Base-by-base conservation (phyloP, 2,113 vertebrate species). In the Megaceryle maxima region DNA sequence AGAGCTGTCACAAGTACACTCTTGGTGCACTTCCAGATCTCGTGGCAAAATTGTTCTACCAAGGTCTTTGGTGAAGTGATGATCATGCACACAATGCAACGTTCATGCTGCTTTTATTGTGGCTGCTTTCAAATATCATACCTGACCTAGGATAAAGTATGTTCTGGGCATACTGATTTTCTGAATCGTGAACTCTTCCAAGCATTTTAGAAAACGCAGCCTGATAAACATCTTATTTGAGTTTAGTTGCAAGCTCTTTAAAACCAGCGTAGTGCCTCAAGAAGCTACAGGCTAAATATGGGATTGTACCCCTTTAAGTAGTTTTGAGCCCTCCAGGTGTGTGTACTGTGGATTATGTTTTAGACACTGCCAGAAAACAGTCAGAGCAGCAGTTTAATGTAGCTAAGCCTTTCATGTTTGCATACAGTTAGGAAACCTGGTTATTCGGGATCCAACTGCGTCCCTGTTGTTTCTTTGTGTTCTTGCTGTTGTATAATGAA, bases 371-470 rank as follows among this genome's bases (percentile, higher is more conserved):
- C 92, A 94, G 88, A 46, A 94, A 93, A 72, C 92, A 88, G 92
- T 67, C 48, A 88, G 53, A 90, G 73, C 76, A 92, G 94, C 76
- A 92, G 76, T 87, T 93, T 81, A 91, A 81, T 28, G 41, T 82
- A 82, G 62, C 83, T 88, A 79, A 87, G 80, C 53, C 66, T 95
- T 84, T 87, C 29, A 5, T 94, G 86, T 97, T 96, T 95, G 62
- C 86, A 87, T 51, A 84, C 80, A 94, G 80, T 60, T 82, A 78
- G 73, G 73, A 94, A 96, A 95, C 80, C 57, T 87, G 86, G 95
- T 92, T 97, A 87, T 88, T 96, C 66, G 37, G 85, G 79, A 88
- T 95, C 95, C 90, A 88, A 19, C 92, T 96, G 90, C 66, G 90
- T 91, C 84, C 84, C 74, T 11, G 41, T 75, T 2, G 0, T 81